Evolutionary conservation across 2,888 invertebrate genomes (phyloP).

Genomic region (Synergus umbraculus): DNA sequence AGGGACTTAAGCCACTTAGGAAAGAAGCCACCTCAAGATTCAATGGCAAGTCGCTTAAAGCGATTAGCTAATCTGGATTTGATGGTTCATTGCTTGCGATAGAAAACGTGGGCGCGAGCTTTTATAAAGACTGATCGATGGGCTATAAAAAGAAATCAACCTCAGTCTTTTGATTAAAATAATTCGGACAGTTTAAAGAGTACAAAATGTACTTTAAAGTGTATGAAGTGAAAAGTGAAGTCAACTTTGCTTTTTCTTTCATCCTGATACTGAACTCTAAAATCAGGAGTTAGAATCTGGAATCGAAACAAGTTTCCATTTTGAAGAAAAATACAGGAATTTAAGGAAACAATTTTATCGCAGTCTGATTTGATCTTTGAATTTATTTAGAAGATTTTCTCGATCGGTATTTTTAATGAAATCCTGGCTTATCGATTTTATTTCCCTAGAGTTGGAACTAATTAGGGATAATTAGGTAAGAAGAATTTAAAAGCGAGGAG

Average conservation of each 20-base stretch:
- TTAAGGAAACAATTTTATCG: background rate
- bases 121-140: slow-evolving; percentile 9
- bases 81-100: slow-evolving; percentile 58
- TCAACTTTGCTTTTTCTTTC: background rate
- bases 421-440: background rate
- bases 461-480: background rate
- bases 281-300: background rate
- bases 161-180: background rate
- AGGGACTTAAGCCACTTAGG: slow-evolving; percentile 59
- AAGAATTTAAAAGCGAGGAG: background rate
- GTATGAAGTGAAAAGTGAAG: background rate
- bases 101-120: slow-evolving; percentile 24
- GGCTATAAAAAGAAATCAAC: slow-evolving; percentile 18
- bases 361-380: background rate
- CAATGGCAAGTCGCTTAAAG: slow-evolving; percentile 58
- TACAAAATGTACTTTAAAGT: too few species aligned
- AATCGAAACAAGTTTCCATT: background rate
- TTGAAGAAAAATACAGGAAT: slow-evolving; percentile 7
- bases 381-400: background rate
- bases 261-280: background rate
- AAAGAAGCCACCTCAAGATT: slow-evolving; percentile 62
- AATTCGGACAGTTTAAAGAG: background rate
- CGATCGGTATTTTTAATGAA: background rate
- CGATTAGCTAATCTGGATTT: slow-evolving; percentile 65
- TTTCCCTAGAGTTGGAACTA: background rate